Conservation (phyloP, 92 coral and sea anemone species). For the Chrysogorgia sp. region DNA sequence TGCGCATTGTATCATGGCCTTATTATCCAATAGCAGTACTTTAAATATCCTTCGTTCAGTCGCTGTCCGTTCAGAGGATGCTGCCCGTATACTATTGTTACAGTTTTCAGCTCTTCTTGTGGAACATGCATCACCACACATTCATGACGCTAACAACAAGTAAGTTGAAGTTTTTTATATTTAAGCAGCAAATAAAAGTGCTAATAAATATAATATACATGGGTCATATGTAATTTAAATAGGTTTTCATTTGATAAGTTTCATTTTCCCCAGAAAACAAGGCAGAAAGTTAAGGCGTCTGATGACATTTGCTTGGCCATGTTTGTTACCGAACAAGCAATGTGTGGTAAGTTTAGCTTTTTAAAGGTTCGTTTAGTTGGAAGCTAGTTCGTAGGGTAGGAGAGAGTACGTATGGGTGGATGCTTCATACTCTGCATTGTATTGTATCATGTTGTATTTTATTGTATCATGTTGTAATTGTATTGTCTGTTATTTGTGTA, state of each 20-base stretch:
- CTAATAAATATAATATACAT: no score
- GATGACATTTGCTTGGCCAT: constrained; percentile 99
- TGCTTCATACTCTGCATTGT: no score
- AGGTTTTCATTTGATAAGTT: constrained; percentile 58
- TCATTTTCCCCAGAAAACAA: no score
- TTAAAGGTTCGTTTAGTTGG: no score
- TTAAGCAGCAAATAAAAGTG: neutral
- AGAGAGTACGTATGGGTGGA: no score
- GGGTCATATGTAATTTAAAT: no score
- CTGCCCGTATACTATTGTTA: constrained; percentile 85
- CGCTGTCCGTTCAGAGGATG: constrained; percentile 81
- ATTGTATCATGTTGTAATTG: no score
- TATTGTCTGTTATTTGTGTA: no score
- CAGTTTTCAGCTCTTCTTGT: constrained; percentile 96
- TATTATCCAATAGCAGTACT: constrained; percentile 2
- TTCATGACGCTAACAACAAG: constrained; percentile 96
- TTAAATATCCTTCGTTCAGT: constrained; percentile 2
- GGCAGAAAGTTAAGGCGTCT: constrained; percentile 89
- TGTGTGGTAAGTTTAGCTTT: constrained; percentile 88
- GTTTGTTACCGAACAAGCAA: constrained; percentile 82
- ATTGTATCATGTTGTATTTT: no score
- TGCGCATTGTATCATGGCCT: constrained; percentile 5
- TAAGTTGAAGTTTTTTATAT: no score
- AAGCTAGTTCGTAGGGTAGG: no score
- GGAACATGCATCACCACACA: constrained; percentile 94